Base-by-base conservation (phyloP, 2,888 invertebrate species). In the Steromphala cineraria region DNA sequence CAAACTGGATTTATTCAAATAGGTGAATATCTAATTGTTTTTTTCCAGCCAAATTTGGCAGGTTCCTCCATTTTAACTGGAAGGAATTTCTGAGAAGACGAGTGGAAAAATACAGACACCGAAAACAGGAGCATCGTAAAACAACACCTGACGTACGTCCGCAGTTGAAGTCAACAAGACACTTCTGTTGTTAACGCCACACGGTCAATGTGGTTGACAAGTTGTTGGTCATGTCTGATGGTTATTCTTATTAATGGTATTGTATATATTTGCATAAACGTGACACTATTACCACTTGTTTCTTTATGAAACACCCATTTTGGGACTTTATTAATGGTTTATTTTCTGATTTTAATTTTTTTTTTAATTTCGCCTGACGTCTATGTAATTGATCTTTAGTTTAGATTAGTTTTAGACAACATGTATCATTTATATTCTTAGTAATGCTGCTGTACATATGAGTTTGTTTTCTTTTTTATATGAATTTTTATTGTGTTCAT, bases 41-140 rank as follows among this genome's bases (percentile, higher is more conserved):
- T n/a, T 36, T 76, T 76, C 21, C 76, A 76, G 76, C 76, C 53
- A 7, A 76, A 36, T 40, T 76, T 76, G 24, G 55, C 53, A 76
- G 75, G 74, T 40, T 75, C 46, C 46, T 46, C 79, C 24, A 55
- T 79, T 56, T 56, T 79, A 36, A 79, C 79, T 74, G 79, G 79
- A 31, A 28, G 75, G 40, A 79, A 79, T 56, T 79, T 75, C 17
- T 79, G 56, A 79, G 56, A n/a, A n/a, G n/a, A 53, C 19, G 75
- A 74, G 19, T 36, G 75, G 55, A 55, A 13, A n/a, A n/a, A 13
- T 46, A 13, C 5, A 46, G 13, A 46, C 8, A 46, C 46, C 46
- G 46, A 46, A n/a, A n/a, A 46, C 46, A 46, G 13, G 46, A 46
- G 46, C 4, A 46, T 46, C 10, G 46, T 46, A 46, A 46, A 8